Evolutionary conservation across 92 coral and sea anemone species (phyloP).

Genomic region (Phymanthus crucifer): DNA sequence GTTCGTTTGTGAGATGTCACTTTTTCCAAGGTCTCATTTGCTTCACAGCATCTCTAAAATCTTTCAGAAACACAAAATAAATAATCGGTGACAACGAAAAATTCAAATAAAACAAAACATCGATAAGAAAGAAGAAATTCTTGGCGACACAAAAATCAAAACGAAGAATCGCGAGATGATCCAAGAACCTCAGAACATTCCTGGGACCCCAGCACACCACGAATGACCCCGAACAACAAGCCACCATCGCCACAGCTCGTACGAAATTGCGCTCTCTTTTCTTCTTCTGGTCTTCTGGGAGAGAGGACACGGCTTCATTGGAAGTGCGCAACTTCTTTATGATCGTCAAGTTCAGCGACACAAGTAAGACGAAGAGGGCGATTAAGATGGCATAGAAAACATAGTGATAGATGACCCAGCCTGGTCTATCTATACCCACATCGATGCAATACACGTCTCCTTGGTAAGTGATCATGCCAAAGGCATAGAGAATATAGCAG

Average conservation of each 20-base stretch:
- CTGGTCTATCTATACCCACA: neutral
- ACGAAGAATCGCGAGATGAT: constrained; percentile 3
- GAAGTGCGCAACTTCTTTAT: constrained; percentile 9
- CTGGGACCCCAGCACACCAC: constrained; percentile 18
- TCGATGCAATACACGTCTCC: neutral
- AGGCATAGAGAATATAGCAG: constrained; percentile 24
- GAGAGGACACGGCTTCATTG: neutral
- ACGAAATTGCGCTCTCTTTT: neutral
- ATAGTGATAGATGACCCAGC: constrained; percentile 14
- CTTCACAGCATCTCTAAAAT: constrained; percentile 16
- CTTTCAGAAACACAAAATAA: constrained; percentile 20
- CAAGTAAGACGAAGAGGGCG: neutral
- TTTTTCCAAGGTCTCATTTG: constrained; percentile 3
- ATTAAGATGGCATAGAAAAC: constrained; percentile 12
- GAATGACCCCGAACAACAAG: neutral
- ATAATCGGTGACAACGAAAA: constrained; percentile 10
- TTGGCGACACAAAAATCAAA: neutral
- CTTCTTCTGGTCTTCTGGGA: constrained; percentile 24
- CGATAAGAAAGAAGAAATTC: constrained; percentile 9
- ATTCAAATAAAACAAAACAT: constrained; percentile 4
- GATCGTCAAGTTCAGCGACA: constrained; percentile 7
- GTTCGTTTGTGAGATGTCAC: neutral
- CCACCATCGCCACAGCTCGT: constrained; percentile 23
- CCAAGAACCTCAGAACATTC: constrained; percentile 16
- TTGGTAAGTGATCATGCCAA: constrained; percentile 5